A percentile compares a stretch with the other conserved stretches of the same genome.
Evolutionary conservation across 2,888 invertebrate species (phyloP).

Genomic region (Agriotes lineatus): DNA sequence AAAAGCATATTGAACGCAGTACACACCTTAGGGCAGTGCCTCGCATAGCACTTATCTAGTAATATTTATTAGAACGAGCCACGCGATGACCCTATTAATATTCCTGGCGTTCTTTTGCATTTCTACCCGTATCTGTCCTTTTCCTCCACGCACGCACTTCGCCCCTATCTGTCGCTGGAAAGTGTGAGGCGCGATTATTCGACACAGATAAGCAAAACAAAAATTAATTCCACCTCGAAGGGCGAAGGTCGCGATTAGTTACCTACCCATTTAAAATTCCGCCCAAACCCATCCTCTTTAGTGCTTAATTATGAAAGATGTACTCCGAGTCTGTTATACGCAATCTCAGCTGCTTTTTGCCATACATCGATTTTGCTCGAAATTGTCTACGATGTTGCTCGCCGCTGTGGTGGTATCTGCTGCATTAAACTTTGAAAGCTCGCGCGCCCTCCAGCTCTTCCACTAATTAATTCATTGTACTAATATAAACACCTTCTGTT

Average conservation of each 20-base stretch:
- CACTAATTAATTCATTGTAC: constrained; percentile 11
- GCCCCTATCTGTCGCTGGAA: not conserved
- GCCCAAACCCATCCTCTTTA: constrained; percentile 15
- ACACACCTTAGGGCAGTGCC: constrained; percentile 17
- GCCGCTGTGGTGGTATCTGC: not conserved
- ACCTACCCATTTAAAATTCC: constrained; percentile 9
- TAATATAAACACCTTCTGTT: not conserved
- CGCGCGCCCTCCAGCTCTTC: not conserved
- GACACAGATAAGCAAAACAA: constrained; percentile 1
- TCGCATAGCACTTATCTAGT: constrained; percentile 8
- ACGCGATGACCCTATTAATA: constrained; percentile 19
- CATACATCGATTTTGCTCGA: constrained; percentile 24
- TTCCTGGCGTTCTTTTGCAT: constrained; percentile 1
- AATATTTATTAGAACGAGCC: constrained; percentile 11
- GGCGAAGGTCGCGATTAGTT: constrained; percentile 6
- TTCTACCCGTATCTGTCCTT: constrained; percentile 1
- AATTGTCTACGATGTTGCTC: constrained; percentile 15
- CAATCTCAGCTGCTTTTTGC: constrained; percentile 24
- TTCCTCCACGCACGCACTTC: not conserved
- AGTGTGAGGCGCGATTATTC: not conserved
- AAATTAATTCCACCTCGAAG: not conserved
- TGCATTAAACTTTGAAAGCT: not conserved
- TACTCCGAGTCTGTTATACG: constrained; percentile 20
- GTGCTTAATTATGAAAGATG: constrained; percentile 29
- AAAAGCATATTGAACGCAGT: not conserved